A percentile compares a stretch with the other conserved stretches of the same genome.
phyloP scores from a whole-genome alignment of 2,797 vertebrate species.

The Rhinichthys osculus region DNA sequence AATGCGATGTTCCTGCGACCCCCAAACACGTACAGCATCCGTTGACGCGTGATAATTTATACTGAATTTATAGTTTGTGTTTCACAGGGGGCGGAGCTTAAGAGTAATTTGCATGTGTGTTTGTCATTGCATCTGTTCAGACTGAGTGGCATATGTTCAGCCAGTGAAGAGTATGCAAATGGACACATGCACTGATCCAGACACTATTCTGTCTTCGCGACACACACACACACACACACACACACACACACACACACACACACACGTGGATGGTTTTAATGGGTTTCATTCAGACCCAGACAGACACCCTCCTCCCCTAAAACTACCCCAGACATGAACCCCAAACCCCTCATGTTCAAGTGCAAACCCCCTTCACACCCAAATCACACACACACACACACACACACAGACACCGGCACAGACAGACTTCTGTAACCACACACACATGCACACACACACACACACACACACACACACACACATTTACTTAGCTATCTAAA shows the following conservation, averaged over 20 bases:
- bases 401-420: neutral
- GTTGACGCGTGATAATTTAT: slow-evolving; percentile 26
- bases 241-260: slow-evolving; percentile 12
- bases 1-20: neutral
- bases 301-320: slow-evolving; percentile 47
- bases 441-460: neutral
- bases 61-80: slow-evolving; percentile 27
- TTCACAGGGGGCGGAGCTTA: neutral
- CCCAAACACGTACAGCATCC: neutral
- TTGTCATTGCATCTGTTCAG: slow-evolving; percentile 58
- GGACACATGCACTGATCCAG: slow-evolving; percentile 56
- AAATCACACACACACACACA: neutral
- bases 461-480: neutral
- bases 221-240: slow-evolving; percentile 23
- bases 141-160: slow-evolving; percentile 71
- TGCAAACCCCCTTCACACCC: slow-evolving; percentile 34
- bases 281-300: slow-evolving; percentile 56
- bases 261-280: slow-evolving; percentile 49
- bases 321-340: slow-evolving; percentile 49
- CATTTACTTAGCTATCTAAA: too few species aligned
- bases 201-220: slow-evolving; percentile 44
- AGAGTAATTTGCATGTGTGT: slow-evolving; percentile 11
- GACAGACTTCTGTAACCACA: slow-evolving; percentile 11
- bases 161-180: slow-evolving; percentile 77
- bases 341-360: slow-evolving; percentile 57